Evolutionary conservation across 2,113 vertebrate species (phyloP).

Genomic region (cat (Felis catus)): DNA sequence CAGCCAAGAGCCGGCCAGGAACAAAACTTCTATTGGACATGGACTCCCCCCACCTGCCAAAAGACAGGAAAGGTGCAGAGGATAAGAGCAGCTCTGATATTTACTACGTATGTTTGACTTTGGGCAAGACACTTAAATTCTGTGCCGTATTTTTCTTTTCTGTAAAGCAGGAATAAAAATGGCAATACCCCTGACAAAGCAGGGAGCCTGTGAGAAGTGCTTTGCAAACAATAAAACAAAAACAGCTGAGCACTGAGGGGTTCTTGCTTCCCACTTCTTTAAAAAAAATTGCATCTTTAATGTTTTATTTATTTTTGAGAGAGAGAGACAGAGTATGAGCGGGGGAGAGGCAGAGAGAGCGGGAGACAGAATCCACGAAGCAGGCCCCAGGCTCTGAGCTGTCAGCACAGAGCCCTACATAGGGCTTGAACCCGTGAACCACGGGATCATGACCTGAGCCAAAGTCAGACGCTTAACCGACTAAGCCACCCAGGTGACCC

Average conservation of each 20-base stretch:
- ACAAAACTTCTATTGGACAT: not conserved
- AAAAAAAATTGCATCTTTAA: no score
- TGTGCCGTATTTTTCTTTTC: not conserved
- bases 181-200: not conserved
- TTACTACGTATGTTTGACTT: not conserved
- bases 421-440: no score
- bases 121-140: not conserved
- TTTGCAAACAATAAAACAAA: conserved; percentile 34
- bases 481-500: no score
- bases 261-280: not conserved
- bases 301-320: no score
- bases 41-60: accelerated
- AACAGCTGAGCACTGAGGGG: not conserved
- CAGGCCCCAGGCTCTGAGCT: no score
- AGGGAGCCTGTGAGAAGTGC: not conserved
- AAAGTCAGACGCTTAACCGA: no score
- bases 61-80: not conserved
- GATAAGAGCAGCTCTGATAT: not conserved
- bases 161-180: conserved; percentile 40
- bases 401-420: no score
- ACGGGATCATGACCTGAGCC: no score
- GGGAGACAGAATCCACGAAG: no score
- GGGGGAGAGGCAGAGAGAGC: no score
- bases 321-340: no score
- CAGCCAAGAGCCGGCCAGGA: not conserved